phyloP scores from a whole-genome alignment of 2,113 vertebrate species.

The Lanius ludovicianus region DNA sequence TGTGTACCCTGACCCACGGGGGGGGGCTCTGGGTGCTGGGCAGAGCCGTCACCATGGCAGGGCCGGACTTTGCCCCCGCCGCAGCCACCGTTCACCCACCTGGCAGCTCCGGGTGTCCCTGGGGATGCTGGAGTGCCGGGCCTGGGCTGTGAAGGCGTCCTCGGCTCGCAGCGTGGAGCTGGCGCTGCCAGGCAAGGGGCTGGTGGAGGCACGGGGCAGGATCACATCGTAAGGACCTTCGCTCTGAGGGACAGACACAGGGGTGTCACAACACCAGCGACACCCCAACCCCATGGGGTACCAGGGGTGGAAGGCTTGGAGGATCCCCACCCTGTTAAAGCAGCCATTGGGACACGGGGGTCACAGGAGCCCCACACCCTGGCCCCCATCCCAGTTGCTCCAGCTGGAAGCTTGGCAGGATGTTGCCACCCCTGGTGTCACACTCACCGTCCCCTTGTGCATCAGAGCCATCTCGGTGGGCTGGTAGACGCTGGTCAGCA shows the following conservation, averaged over 20 bases:
- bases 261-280: neutral
- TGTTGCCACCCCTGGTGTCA: rapidly evolving
- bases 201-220: slow-evolving; percentile 85
- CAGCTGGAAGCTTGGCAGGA: neutral
- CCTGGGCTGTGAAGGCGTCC: slow-evolving; percentile 51
- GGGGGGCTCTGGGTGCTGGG: rapidly evolving
- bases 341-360: neutral
- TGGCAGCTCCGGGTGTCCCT: slow-evolving; percentile 66
- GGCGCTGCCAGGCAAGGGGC: slow-evolving; percentile 70
- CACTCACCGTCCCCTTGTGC: slow-evolving; percentile 82
- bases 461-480: slow-evolving; percentile 94
- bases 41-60: neutral
- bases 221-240: slow-evolving; percentile 77
- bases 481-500: slow-evolving; percentile 89
- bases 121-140: slow-evolving; percentile 1
- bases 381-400: rapidly evolving
- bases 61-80: neutral
- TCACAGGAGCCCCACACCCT: rapidly evolving
- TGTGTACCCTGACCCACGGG: neutral
- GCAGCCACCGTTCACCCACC: slow-evolving; percentile 52
- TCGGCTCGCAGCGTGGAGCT: slow-evolving; percentile 77
- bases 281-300: rapidly evolving
- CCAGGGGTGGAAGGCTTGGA: rapidly evolving
- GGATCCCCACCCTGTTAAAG: neutral
- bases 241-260: neutral